These are phyloP conservation scores for Mythimna loreyi DNA, from an alignment of 2,888 invertebrate species.

Conservation along the genomic window DNA sequence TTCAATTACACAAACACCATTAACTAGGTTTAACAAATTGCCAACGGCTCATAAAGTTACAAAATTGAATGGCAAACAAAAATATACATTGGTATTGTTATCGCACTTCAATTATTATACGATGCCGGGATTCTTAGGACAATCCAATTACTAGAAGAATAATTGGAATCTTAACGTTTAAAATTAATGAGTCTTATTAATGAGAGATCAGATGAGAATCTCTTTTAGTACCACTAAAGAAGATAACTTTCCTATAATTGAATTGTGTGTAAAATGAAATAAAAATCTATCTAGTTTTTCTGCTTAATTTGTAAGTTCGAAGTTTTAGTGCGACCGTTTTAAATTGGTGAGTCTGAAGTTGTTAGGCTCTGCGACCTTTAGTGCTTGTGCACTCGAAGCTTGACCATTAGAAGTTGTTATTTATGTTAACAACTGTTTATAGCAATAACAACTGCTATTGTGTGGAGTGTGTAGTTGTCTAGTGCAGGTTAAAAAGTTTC, in stretches of 20 bases:
- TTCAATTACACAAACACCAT: constrained; percentile 17
- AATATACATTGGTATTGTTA: constrained; percentile 1
- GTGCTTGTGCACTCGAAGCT: too few species aligned
- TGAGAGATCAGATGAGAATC: too few species aligned
- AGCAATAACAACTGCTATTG: too few species aligned
- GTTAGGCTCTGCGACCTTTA: too few species aligned
- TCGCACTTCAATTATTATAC: constrained; percentile 54
- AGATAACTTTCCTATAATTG: background rate
- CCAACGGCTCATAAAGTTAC: background rate
- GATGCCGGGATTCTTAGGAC: constrained; percentile 56
- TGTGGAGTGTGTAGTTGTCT: too few species aligned
- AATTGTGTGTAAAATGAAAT: background rate
- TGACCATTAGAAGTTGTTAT: too few species aligned
- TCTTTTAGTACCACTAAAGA: background rate
- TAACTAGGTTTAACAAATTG: constrained; percentile 5
- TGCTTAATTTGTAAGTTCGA: too few species aligned
- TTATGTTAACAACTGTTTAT: too few species aligned
- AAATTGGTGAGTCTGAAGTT: too few species aligned
- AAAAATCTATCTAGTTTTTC: background rate
- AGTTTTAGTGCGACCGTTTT: too few species aligned
- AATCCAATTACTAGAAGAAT: constrained; percentile 65
- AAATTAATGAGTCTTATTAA: background rate
- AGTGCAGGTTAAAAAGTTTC: too few species aligned
- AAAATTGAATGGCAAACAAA: constrained; percentile 16
- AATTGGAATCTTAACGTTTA: constrained; percentile 46